Conservation (phyloP, 2,888 invertebrate species). For the Rhagonycha lutea region DNA sequence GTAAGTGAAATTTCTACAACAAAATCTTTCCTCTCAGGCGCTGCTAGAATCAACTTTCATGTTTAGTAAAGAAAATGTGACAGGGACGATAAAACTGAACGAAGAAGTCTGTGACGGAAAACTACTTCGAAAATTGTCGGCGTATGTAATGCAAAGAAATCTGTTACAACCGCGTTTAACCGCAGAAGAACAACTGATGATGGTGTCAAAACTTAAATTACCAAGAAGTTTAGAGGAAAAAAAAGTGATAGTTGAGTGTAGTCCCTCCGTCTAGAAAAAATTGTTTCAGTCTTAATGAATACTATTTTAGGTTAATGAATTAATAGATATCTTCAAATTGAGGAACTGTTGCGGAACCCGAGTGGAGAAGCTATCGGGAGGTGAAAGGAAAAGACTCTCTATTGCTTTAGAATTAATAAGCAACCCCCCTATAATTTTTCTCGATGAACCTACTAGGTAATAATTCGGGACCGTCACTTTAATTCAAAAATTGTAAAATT, state of each 20-base stretch:
- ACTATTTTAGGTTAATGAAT: not conserved
- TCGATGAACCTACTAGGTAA: constrained; percentile 73
- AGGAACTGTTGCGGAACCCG: constrained; percentile 54
- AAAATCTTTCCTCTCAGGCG: too few relatives aligned
- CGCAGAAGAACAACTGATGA: not conserved
- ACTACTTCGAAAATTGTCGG: not conserved
- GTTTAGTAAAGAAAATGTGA: not conserved
- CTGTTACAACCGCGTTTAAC: not conserved
- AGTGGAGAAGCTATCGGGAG: constrained; percentile 72
- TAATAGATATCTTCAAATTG: not conserved
- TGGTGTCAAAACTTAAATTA: not conserved
- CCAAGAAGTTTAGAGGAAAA: not conserved
- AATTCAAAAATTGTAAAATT: not conserved
- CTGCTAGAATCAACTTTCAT: not conserved
- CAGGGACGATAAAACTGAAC: not conserved
- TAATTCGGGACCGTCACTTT: not conserved
- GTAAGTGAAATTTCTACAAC: constrained; percentile 54
- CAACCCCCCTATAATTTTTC: constrained; percentile 80
- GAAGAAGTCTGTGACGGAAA: not conserved
- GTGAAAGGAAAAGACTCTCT: constrained; percentile 77
- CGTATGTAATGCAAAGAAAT: not conserved
- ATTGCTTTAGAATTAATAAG: constrained; percentile 80
- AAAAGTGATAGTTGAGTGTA: not conserved
- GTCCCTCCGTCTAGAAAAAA: too few relatives aligned
- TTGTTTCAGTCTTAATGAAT: too few relatives aligned